A percentile compares a stretch with the other conserved stretches of the same genome.
Conservation (phyloP, 1,140 invertebrate species). For the Euwallacea similis region DNA sequence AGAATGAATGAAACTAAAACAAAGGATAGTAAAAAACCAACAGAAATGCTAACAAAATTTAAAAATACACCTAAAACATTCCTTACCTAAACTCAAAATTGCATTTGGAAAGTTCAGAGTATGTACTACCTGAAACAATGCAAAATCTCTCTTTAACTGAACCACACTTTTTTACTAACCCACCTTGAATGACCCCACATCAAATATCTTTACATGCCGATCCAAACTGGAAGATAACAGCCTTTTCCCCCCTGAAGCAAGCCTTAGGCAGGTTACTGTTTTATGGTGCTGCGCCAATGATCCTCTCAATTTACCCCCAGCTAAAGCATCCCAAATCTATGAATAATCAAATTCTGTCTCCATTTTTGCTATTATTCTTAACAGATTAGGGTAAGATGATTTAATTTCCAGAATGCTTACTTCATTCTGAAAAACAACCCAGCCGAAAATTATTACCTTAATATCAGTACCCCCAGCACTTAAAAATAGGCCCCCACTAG, state of each 20-base stretch:
- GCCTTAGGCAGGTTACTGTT: constrained; percentile 81
- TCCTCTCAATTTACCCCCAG: constrained; percentile 80
- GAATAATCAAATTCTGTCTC: no score
- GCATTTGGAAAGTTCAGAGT: constrained; percentile 89
- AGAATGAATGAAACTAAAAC: constrained; percentile 1
- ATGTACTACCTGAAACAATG: constrained; percentile 65
- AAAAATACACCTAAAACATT: not conserved
- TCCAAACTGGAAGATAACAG: constrained; percentile 90
- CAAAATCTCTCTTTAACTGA: constrained; percentile 7
- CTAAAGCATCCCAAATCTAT: constrained; percentile 85
- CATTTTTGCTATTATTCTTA: no score
- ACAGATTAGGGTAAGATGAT: not conserved
- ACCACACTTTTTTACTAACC: not conserved
- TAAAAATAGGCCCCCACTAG: constrained; percentile 86
- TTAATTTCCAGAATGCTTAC: not conserved
- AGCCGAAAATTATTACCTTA: constrained; percentile 53
- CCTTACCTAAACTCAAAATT: constrained; percentile 72
- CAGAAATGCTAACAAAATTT: not conserved
- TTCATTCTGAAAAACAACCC: not conserved
- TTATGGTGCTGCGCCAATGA: constrained; percentile 88
- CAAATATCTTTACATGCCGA: constrained; percentile 93
- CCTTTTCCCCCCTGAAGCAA: constrained; percentile 78
- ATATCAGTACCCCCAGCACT: constrained; percentile 91
- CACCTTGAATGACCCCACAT: constrained; percentile 79
- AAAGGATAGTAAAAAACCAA: not conserved